These are phyloP conservation scores for Dicyrtomina minuta DNA, from an alignment of 2,888 invertebrate species.

Conservation along the genomic window DNA sequence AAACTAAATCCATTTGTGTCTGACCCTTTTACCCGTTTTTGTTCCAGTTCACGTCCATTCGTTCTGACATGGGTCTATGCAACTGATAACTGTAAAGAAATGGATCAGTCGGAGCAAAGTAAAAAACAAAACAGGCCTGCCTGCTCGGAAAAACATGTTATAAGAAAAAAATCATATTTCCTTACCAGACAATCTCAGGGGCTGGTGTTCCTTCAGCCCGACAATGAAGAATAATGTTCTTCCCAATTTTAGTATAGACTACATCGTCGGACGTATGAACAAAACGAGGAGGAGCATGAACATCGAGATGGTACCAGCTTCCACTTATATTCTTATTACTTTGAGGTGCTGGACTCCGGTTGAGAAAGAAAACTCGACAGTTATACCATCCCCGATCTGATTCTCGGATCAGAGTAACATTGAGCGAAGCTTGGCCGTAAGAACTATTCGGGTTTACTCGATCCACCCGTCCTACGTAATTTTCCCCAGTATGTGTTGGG, in stretches of 20 bases:
- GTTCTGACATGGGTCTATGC: too few species aligned
- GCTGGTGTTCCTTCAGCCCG: constrained; percentile 94
- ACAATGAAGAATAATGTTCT: constrained; percentile 93
- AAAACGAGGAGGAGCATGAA: constrained; percentile 94
- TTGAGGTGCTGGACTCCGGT: constrained; percentile 86
- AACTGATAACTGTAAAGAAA: too few species aligned
- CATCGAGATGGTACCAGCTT: constrained; percentile 97
- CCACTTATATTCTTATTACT: constrained; percentile 70
- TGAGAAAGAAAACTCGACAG: constrained; percentile 90
- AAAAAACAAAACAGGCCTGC: too few species aligned
- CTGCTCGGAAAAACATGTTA: too few species aligned
- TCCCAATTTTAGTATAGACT: constrained; percentile 94
- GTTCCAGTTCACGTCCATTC: too few species aligned
- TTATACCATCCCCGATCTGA: constrained; percentile 97
- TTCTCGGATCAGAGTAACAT: constrained; percentile 90
- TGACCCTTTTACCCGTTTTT: too few species aligned
- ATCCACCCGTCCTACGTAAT: constrained; percentile 88
- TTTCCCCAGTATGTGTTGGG: constrained; percentile 92
- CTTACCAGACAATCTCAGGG: constrained; percentile 94
- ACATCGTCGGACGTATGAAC: constrained; percentile 93
- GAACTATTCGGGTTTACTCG: constrained; percentile 74
- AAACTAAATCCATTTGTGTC: too few species aligned
- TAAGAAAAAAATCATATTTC: too few species aligned
- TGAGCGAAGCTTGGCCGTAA: constrained; percentile 83
- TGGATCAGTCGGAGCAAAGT: too few species aligned